A percentile compares a stretch with the other conserved stretches of the same genome.
Evolutionary conservation across 2,888 invertebrate species (phyloP).

Genomic region (Dynastes tityus): DNA sequence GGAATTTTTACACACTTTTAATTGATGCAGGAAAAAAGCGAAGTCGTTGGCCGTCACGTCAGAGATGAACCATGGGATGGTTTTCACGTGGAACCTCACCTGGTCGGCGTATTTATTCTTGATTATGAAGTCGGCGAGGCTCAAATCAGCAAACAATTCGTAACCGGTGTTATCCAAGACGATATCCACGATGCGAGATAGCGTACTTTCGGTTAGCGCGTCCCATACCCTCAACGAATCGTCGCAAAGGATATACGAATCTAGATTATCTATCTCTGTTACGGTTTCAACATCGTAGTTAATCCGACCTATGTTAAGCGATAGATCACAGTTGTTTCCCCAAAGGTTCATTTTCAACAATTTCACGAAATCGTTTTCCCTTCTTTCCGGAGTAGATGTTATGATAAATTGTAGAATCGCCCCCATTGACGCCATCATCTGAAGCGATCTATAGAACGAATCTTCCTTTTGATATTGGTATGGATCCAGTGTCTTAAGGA

Average conservation of each 20-base stretch:
- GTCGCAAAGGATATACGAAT: constrained; percentile 77
- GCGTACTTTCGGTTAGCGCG: constrained; percentile 28
- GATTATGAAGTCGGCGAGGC: constrained; percentile 87
- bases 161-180: constrained; percentile 96
- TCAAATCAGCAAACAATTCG: constrained; percentile 92
- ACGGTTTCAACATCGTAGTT: constrained; percentile 68
- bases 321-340: constrained; percentile 97
- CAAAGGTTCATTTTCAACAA: constrained; percentile 82
- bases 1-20: constrained; percentile 65
- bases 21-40: constrained; percentile 76
- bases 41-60: constrained; percentile 88
- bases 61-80: constrained; percentile 96
- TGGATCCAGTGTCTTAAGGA: constrained; percentile 81
- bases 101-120: constrained; percentile 73
- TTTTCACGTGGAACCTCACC: constrained; percentile 89
- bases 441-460: constrained; percentile 73
- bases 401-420: constrained; percentile 66
- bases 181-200: constrained; percentile 74
- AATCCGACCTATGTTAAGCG: constrained; percentile 84
- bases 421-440: constrained; percentile 73
- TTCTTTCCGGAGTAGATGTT: constrained; percentile 65
- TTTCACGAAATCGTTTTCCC: constrained; percentile 72
- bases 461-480: constrained; percentile 84
- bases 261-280: constrained; percentile 74
- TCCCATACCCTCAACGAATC: constrained; percentile 75